Evolutionary conservation across 2,888 invertebrate species (phyloP), one percentile per base, ranked within the genome.

Genomic region (Alloscopus bannaensis): DNA sequence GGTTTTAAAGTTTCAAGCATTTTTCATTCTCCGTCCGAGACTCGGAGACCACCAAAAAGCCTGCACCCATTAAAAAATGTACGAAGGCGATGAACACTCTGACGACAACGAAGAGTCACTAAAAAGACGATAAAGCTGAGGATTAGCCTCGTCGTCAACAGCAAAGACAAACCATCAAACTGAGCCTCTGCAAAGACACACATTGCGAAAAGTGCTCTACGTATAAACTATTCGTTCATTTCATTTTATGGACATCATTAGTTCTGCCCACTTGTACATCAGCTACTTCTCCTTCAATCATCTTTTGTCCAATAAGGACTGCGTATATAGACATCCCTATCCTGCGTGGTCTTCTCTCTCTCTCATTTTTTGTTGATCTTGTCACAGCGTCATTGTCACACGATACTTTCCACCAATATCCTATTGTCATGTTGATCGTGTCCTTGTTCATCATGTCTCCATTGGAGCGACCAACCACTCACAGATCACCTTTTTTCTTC

Each of bases 231-330:
- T n/a, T n/a, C n/a, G n/a, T n/a, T n/a, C n/a, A n/a, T 42, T 36
- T 52, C 26, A 50, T 57, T 77, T 68, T 77, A 77, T 77, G 77
- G 70, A 64, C 68, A 77, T 77, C 70, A 77, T 77, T 77, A 77
- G 77, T 77, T 70, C 69, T 60, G 70, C 77, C 77, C 77, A 77
- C 77, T 69, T 16, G 18, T 47, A 65, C 55, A 59, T 59, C 47
- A 68, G 76, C 76, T 76, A 77, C 69, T 77, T 70, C 70, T 77
- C 36, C 77, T 70, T 70, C 70, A 62, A 77, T 77, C 76, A 62
- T 69, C 65, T 36, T 22, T 69, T 36, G 11, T 76, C 62, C 57
- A 76, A 60, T 47, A 55, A 77, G 77, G 77, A 77, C 62, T 77
- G 77, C 77, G 77, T 64, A n/a, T n/a, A n/a, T n/a, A 52, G 70